Evolutionary conservation across 2,888 invertebrate genomes (phyloP), one percentile per base, ranked within the genome.

Genomic region (Pyralis farinalis): DNA sequence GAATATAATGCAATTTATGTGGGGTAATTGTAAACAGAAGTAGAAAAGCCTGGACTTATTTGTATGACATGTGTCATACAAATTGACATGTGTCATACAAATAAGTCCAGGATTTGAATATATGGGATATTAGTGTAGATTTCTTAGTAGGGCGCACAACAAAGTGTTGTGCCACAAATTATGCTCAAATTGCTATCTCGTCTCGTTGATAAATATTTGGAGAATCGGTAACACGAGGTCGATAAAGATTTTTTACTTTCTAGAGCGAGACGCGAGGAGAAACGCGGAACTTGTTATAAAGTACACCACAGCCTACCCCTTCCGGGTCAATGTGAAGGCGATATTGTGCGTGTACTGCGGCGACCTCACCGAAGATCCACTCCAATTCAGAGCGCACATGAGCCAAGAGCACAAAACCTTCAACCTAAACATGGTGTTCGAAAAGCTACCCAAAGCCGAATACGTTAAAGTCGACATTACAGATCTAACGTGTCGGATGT

Each of bases 341-440:
- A 40, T 57, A n/a, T 40, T 55, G 32, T 63, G 62, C 59, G 65
- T 68, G 7, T 70, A 59, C 43, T 70, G 70, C 55, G 59, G 56
- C 30, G 68, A 69, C 44, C 47, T 46, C 32, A 63, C 56, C 47
- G 53, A 53, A 20, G 68, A 68, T 20, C 70, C 70, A 1, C 43
- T 49, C 4, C 32, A 43, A 8, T 70, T 65, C 48, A 52, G 70
- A 8, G 37, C 43, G 3, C 70, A 70, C 29, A 68, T 68, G 70
- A 37, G 42, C 2, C 3, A 43, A 5, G 66, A 69, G 37, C 70
- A 68, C 36, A 36, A 51, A 22, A 50, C 52, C 29, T 64, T 64
- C 31, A 57, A 58, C 35, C 39, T 58, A 1, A 44, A 47, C 5
- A 62, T 59, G 47, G 61, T 61, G 0, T 62, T 65, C 30, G 48